phyloP scores from a whole-genome alignment of 2,113 vertebrate genomes.

The Pachyramphus minor region DNA sequence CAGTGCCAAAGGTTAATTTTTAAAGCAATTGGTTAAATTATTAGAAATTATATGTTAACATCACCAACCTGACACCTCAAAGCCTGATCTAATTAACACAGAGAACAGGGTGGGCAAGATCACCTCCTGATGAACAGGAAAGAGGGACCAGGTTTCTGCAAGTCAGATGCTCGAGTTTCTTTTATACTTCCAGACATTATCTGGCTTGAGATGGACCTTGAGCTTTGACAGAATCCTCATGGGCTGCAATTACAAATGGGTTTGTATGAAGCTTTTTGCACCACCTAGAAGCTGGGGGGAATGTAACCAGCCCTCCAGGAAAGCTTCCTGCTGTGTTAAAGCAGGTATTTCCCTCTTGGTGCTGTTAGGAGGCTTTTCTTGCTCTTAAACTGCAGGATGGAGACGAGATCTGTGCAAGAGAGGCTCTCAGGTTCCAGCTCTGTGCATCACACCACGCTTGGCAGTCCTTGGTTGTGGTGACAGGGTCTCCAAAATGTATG shows the following conservation, averaged over 20 bases:
- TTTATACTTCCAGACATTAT: neutral
- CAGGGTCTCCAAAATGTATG: neutral
- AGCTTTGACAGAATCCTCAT: neutral
- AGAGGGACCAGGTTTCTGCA: neutral
- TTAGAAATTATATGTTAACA: neutral
- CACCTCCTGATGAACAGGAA: neutral
- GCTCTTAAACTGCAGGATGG: neutral
- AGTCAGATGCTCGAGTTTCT: neutral
- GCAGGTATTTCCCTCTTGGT: neutral
- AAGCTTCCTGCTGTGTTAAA: neutral
- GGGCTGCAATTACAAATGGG: neutral
- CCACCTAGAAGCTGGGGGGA: neutral
- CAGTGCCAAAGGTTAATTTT: neutral
- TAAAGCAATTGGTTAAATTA: neutral
- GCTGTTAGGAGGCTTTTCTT: neutral
- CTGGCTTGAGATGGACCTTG: neutral
- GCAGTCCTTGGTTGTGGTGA: neutral
- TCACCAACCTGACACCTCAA: neutral
- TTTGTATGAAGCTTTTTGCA: neutral
- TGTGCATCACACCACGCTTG: neutral
- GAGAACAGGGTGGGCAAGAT: neutral
- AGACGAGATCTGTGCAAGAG: fast-evolving
- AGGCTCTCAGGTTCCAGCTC: neutral
- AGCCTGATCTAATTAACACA: neutral
- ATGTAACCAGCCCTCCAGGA: neutral